Conservation (phyloP, 1,140 invertebrate species). For the Oryctes rhinoceros region DNA sequence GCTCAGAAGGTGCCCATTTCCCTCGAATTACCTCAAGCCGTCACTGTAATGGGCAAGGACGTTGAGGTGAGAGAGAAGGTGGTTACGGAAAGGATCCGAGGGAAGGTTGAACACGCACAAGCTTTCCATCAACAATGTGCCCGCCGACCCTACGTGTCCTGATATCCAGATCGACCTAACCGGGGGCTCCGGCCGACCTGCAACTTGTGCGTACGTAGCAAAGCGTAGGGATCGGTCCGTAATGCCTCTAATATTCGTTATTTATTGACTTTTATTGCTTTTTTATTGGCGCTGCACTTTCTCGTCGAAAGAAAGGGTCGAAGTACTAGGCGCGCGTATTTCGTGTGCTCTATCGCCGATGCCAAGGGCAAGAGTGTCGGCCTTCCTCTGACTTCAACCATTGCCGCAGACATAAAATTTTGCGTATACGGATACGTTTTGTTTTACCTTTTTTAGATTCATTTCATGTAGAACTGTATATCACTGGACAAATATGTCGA, state of each 20-base stretch:
- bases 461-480: background rate
- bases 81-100: constrained; percentile 27
- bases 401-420: background rate
- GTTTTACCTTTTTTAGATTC: background rate
- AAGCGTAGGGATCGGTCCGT: constrained; percentile 11
- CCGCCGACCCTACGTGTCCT: constrained; percentile 44
- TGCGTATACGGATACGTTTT: background rate
- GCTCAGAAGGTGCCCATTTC: background rate
- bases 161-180: constrained; percentile 42
- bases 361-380: background rate
- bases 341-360: background rate
- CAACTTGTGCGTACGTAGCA: constrained; percentile 7
- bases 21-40: background rate
- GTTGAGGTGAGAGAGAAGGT: constrained; percentile 21
- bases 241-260: constrained; percentile 42
- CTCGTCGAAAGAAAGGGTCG: constrained; percentile 17
- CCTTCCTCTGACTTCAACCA: background rate
- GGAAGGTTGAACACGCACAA: constrained; percentile 44
- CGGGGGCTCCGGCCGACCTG: constrained; percentile 13
- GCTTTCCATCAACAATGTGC: constrained; percentile 45
- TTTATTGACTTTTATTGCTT: constrained; percentile 43
- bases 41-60: background rate
- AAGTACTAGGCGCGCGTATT: background rate
- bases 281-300: constrained; percentile 39
- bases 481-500: too few relatives aligned